phyloP scores from a whole-genome alignment of 2,888 invertebrate genomes.

The Chrysolina haemoptera region DNA sequence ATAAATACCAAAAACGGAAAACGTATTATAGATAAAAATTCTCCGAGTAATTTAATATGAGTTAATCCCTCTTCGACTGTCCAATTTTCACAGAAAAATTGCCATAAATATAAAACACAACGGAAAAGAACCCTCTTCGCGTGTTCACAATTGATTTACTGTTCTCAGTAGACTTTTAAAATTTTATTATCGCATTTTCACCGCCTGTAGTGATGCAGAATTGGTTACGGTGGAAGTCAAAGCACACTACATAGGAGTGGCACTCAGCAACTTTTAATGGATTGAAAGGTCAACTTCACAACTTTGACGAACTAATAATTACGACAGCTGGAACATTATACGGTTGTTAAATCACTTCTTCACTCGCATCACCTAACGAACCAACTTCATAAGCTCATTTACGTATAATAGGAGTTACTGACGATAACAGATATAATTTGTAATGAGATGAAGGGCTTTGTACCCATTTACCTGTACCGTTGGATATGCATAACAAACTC shows the following conservation, averaged over 20 bases:
- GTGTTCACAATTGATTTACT: conserved; percentile 2
- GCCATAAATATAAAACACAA: neutral
- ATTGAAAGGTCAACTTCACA: conserved; percentile 23
- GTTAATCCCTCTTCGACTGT: neutral
- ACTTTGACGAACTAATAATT: conserved; percentile 23
- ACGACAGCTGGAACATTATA: neutral
- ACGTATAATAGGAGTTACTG: too few species aligned
- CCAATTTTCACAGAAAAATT: neutral
- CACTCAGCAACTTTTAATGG: conserved; percentile 27
- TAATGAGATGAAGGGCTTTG: too few species aligned
- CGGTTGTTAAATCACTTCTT: neutral
- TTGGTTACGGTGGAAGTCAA: conserved; percentile 8
- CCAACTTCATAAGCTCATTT: too few species aligned
- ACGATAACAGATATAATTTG: too few species aligned
- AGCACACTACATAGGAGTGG: conserved; percentile 4
- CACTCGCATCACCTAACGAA: neutral
- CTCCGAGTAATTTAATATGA: neutral
- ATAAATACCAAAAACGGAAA: too few species aligned
- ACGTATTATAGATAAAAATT: too few species aligned
- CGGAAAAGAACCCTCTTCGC: neutral
- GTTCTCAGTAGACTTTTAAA: conserved; percentile 11
- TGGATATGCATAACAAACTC: neutral
- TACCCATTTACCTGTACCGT: too few species aligned
- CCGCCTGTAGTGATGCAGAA: neutral
- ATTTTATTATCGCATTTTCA: conserved; percentile 6